phyloP scores from a whole-genome alignment of 1,140 invertebrate species.

The Steinernema khuongi region DNA sequence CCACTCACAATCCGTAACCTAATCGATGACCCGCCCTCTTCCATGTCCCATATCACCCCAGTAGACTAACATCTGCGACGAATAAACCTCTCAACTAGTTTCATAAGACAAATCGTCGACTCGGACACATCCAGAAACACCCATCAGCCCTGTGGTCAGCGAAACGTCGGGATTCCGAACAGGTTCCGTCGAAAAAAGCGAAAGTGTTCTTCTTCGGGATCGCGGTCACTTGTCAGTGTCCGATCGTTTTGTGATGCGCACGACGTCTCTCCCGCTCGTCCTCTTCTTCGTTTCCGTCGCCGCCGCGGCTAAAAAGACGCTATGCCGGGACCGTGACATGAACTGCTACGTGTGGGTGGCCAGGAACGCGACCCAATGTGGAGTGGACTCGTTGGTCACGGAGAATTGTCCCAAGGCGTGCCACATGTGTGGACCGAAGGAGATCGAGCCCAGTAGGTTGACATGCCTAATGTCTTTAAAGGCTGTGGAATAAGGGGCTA shows the following conservation, averaged over 20 bases:
- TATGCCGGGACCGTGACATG: slow-evolving; percentile 48
- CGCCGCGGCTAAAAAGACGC: background rate
- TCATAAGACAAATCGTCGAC: too few species aligned
- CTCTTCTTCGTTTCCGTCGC: background rate
- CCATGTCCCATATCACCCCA: too few species aligned
- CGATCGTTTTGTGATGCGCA: background rate
- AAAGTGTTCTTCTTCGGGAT: background rate
- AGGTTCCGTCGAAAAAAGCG: background rate
- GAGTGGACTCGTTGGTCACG: slow-evolving; percentile 41
- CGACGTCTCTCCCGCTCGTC: background rate
- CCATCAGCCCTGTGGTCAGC: too few species aligned
- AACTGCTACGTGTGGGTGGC: slow-evolving; percentile 50
- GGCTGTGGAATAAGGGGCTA: background rate
- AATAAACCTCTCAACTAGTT: too few species aligned
- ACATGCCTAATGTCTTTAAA: background rate
- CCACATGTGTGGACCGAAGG: slow-evolving; percentile 39
- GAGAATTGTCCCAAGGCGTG: slow-evolving; percentile 46
- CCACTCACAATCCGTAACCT: too few species aligned
- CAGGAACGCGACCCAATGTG: slow-evolving; percentile 39
- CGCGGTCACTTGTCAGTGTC: background rate
- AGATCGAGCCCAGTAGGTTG: slow-evolving; percentile 44
- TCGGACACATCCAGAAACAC: too few species aligned
- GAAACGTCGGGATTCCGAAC: too few species aligned
- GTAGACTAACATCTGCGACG: too few species aligned
- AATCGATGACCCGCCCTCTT: too few species aligned